Evolutionary conservation across 2,113 vertebrate species (phyloP), one percentile per base, ranked within the genome.

Genomic region (Chamaea fasciata): DNA sequence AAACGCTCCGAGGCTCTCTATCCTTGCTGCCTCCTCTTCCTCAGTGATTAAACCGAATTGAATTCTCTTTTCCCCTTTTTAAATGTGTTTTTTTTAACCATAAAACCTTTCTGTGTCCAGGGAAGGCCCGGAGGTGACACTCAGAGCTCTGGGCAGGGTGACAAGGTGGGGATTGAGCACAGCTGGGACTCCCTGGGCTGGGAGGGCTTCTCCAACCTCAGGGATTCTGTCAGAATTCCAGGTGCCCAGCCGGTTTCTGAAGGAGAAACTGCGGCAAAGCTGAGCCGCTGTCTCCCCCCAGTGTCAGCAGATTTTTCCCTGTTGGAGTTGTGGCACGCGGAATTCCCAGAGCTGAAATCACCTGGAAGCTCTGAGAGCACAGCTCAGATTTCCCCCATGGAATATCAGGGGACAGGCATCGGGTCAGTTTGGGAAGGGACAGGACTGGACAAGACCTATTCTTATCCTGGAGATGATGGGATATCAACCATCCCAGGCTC

Each of bases 251-350:
- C 30, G 18, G 10, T 57, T 83, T 42, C 35, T 70, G 73, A 63
- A 77, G 4, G 46, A 37, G 59, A 49, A 92, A 35, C n/a, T 3
- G 56, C 70, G 88, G 70, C 19, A 93, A 96, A 93, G 59, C 52
- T 78, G 89, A 96, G 95, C 91, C 56, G 86, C 56, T 95, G 91
- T 94, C 95, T 93, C 95, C 95, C 96, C 92, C 96, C 89, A 89
- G 96, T 78, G 95, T 90, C 92, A 53, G 74, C 63, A 85, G 39
- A 26, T n/a, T 83, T 62, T 62, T 18, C 50, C 70, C 50, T 27
- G 62, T 46, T 47, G 9, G 3, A 50, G 24, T 6, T 24, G 49
- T 2, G 1, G 39, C 69, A 78, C n/a, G 4, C 1, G 12, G 5
- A 4, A 41, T 33, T 28, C 15, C 47, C 52, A 19, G 27, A 20